Base-by-base conservation (phyloP, 2,113 vertebrate species). In the Pollimyrus isidori region DNA sequence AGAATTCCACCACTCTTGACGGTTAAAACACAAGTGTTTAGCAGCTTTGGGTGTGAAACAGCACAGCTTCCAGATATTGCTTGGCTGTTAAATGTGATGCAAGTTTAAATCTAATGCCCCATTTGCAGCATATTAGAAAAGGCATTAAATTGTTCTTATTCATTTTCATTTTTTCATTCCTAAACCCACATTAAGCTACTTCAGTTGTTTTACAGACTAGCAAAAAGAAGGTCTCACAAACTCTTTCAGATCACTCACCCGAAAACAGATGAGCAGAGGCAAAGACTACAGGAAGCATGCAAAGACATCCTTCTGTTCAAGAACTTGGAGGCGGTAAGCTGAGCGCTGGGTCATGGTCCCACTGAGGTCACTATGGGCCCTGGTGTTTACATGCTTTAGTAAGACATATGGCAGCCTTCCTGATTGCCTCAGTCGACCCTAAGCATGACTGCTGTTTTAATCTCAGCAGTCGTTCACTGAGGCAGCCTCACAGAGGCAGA, bases 281-380 rank as follows among this genome's bases (percentile, higher is more conserved):
- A 96, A 90, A 94, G 97, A 91, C 93, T 97, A 56, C 96, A 96
- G 93, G 97, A 97, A 90, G 96, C 96, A 0, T 97, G 97, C 95
- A 97, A 96, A 93, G 95, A 97, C 90, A 97, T 97, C 90, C 93
- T 97, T 87, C 95, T 97, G 19, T 97, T 97, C 92, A 97, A 97
- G 93, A 97, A 95, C 90, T 91, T 97, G 88, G 97, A 97, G 92
- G 95, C 95, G 95, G 97, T 97, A 97, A 96, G 96, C 56, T 26
- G 17, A 87, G 30, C 46, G 5, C 15, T 30, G 35, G 30, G 7
- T 30, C 87, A 65, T 0, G 52, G 86, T 45, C 35, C 39, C 35
- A 4, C 26, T 15, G 49, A 30, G 49, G 82, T 49, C 1, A 23
- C 80, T 46, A 1, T 19, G 82, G 19, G 19, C 45, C 82, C 82